Evolutionary conservation across 2,888 invertebrate species (phyloP), one percentile per base, ranked within the genome.

Genomic region (Drosophila falleni): DNA sequence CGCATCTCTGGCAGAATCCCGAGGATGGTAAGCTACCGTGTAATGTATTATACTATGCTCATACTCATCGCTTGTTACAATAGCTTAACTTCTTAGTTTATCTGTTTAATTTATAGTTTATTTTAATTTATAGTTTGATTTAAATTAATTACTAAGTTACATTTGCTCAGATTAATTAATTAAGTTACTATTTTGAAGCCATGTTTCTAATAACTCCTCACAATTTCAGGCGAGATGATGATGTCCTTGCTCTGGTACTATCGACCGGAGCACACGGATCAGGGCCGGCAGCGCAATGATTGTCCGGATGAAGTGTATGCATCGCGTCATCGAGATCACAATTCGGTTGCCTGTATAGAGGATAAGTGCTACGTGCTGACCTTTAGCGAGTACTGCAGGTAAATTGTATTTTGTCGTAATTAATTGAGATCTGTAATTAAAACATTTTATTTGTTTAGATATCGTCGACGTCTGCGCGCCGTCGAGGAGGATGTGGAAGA

Each of bases 191-290:
- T 29, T 31, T 11, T 29, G 29, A 29, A 29, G 8, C 5, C 29
- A 29, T 8, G 8, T 26, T 26, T 47, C 3, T 50, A 59, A 49
- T 29, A 6, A 39, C 16, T 5, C 2, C 11, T 0, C 13, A 6
- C 13, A 10, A 15, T 26, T 31, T 0, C 93, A 98, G 98, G 97
- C 69, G 98, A 98, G 93, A 98, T 98, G 98, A 98, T 98, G 98
- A 97, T 98, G 94, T 98, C 98, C 4, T 93, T 99, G 70, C 94
- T 98, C 78, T 99, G 99, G 99, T 99, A 98, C 94, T 99, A 99
- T 93, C 95, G 98, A 88, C 98, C 98, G 0, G 99, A 99, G 93
- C 98, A 99, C 93, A 98, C 98, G 15, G 98, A 98, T 90, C 96
- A 95, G 90, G 98, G 98, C 26, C 95, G 97, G 33, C 95, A 95